Base-by-base conservation (phyloP, 2,888 invertebrate genomes). In the Hipparchia semele region DNA sequence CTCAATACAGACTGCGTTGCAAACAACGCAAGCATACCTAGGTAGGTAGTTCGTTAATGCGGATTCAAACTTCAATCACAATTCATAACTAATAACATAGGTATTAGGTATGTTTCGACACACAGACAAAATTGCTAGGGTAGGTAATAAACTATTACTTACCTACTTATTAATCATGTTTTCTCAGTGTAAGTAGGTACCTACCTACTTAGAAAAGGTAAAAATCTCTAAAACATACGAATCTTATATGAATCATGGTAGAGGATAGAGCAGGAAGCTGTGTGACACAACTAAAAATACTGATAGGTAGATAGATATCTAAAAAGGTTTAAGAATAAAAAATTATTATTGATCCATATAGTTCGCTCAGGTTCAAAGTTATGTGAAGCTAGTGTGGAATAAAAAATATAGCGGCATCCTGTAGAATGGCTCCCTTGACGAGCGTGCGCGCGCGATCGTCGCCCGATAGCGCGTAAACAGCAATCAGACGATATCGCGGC, bases 401-500 rank as follows among this genome's bases (percentile, higher is more conserved):
- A 64, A 64, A 64, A 64, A 64, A 49, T 64, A 64, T 13, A 49
- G 46, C 13, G 64, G 8, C 46, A 51, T 49, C 64, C 64, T 9
- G 64, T 64, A 59, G 73, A 78, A 76, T 65, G 61, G 72, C 65
- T 75, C 73, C 75, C 73, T 71, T 45, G 73, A 49, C 56, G 75
- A 70, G 56, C n/a, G 59, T 68, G 68, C 61, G 53, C 51, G 66
- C 45, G 67, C 61, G 70, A 54, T 70, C 67, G 69, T 58, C 62
- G 53, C 64, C 49, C 53, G 73, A 73, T 73, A 88, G 84, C 84
- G 83, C 82, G 87, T 89, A 89, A 89, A 90, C 89, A 90, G 88
- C 87, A 87, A 90, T 89, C 90, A 86, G 79, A 83, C 81, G 83
- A 82, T 88, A 87, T 87, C 87, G 86, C 81, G 80, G 81, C 85